Evolutionary conservation across 2,113 vertebrate species (phyloP).

Genomic region (Garra rufa): DNA sequence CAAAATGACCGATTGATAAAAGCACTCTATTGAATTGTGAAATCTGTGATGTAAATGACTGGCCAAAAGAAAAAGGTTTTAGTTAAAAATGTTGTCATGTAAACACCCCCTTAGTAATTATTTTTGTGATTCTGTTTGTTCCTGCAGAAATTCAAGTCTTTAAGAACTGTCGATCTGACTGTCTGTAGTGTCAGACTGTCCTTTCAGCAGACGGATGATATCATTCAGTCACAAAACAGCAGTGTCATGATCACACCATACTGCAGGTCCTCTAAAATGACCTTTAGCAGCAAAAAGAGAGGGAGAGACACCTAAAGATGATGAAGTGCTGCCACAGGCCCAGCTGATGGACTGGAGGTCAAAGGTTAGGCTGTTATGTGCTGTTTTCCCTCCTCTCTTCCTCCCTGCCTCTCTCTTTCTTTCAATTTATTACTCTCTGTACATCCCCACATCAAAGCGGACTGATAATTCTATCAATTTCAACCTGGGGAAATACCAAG

Average conservation of each 20-base stretch:
- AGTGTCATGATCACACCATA: constrained; percentile 40
- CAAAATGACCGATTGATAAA: too few relatives aligned
- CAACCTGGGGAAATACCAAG: constrained; percentile 59
- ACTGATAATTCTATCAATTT: constrained; percentile 63
- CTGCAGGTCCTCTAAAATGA: constrained; percentile 36
- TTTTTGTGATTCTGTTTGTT: not conserved
- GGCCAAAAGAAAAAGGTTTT: too few relatives aligned
- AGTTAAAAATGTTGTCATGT: not conserved
- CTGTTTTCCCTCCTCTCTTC: not conserved
- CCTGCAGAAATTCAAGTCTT: not conserved
- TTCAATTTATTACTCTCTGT: constrained; percentile 30
- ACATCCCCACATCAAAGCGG: constrained; percentile 54
- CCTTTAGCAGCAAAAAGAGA: not conserved
- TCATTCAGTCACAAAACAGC: constrained; percentile 39
- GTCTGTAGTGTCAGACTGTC: constrained; percentile 45
- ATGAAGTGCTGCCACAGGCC: not conserved
- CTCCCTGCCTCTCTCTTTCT: constrained; percentile 3
- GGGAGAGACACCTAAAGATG: constrained; percentile 5
- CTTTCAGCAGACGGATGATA: constrained; percentile 36
- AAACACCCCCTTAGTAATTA: not conserved
- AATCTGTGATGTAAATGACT: too few relatives aligned
- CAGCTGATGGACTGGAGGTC: constrained; percentile 8
- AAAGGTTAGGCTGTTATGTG: constrained; percentile 9
- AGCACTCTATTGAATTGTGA: too few relatives aligned
- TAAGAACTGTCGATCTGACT: constrained; percentile 29